phyloP scores from a whole-genome alignment of 2,888 invertebrate genomes.

The Andrena bicolor region DNA sequence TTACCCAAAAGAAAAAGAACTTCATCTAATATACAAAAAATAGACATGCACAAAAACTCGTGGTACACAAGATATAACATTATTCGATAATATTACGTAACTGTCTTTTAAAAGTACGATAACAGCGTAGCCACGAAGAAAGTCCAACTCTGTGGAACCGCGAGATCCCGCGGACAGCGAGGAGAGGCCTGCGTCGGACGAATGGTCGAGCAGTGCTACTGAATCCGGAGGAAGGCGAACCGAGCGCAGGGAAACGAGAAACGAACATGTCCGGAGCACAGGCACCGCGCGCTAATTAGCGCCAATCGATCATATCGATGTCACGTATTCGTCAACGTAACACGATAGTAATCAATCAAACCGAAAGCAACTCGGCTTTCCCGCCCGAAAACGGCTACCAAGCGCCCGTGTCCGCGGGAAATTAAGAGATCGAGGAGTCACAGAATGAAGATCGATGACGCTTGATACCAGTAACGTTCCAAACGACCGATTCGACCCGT shows the following conservation, averaged over 20 bases:
- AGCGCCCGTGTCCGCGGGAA: neutral
- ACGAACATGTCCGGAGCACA: neutral
- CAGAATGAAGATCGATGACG: constrained; percentile 9
- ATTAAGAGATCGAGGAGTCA: neutral
- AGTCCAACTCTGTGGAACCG: neutral
- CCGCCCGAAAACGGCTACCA: too few species aligned
- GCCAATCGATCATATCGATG: neutral
- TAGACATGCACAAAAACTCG: too few species aligned
- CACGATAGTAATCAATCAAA: constrained; percentile 5
- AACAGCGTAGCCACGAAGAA: neutral
- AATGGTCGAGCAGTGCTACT: constrained; percentile 34
- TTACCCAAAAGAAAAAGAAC: too few species aligned
- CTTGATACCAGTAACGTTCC: neutral
- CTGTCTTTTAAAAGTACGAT: too few species aligned
- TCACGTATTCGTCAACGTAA: neutral
- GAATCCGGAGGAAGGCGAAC: too few species aligned
- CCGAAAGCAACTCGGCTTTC: too few species aligned
- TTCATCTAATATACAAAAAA: too few species aligned
- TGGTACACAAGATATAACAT: too few species aligned
- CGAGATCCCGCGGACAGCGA: neutral
- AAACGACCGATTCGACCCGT: constrained; percentile 6
- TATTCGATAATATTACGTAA: too few species aligned
- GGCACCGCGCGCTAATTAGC: constrained; percentile 12
- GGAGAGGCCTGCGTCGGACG: neutral
- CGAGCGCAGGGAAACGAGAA: too few species aligned